These are phyloP conservation scores for Anhinga rufa DNA, from an alignment of 2,113 vertebrate species.

Conservation along the genomic window DNA sequence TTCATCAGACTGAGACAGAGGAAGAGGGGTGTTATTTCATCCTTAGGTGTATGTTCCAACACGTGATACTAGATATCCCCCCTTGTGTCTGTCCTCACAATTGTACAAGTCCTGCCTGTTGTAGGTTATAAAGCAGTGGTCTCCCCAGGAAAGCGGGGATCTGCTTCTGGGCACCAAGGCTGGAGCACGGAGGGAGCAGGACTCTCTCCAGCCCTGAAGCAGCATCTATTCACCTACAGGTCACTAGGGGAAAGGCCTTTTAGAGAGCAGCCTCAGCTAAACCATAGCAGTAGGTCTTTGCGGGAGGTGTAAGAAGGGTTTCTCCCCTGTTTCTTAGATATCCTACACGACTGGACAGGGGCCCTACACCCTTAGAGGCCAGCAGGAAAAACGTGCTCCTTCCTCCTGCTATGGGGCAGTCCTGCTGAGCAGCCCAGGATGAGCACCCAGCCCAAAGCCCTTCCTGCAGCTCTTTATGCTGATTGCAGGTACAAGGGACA, in stretches of 20 bases:
- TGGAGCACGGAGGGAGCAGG: background rate
- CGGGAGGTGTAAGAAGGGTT: background rate
- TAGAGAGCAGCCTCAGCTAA: background rate
- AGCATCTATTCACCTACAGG: background rate
- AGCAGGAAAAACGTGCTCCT: background rate
- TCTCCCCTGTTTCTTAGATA: background rate
- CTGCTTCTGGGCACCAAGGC: background rate
- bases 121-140: background rate
- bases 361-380: background rate
- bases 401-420: background rate
- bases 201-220: background rate
- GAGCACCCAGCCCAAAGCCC: background rate
- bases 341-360: background rate
- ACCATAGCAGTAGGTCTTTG: background rate
- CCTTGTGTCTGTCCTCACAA: background rate
- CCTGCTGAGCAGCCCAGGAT: background rate
- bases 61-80: fast-evolving
- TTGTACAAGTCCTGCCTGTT: background rate
- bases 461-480: background rate
- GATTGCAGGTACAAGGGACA: fast-evolving
- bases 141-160: background rate
- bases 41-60: background rate
- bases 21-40: background rate
- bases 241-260: background rate
- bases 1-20: background rate